Evolutionary conservation across 2,888 invertebrate species (phyloP), one percentile per base, ranked within the genome.

Genomic region (Pristionchus fissidentatus): DNA sequence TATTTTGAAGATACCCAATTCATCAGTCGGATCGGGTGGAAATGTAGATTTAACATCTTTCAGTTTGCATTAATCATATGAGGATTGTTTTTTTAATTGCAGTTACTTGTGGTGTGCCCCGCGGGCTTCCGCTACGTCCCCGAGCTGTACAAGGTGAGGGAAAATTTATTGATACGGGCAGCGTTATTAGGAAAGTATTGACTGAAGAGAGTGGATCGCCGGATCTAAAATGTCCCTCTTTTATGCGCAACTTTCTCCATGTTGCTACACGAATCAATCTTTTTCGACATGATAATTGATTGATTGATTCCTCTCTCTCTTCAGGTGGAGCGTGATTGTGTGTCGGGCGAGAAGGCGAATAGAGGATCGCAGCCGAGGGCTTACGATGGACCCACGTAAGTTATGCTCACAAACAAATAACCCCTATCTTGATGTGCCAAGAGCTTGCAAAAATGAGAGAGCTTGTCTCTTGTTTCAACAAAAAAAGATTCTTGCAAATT

Each of bases 291-390:
- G 46, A 46, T 29, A 3, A 26, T 55, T 55, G 22, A 22, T 22
- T n/a, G 55, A 55, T 15, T 55, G 55, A 15, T 22, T 22, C n/a
- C 10, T 55, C n/a, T n/a, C n/a, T 55, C 22, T 38, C 5, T 66
- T 19, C 84, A 85, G 26, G 89, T 89, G 1, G 85, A 87, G 29
- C 84, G 84, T 10, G 89, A 91, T 22, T 79, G 88, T 81, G 97
- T 97, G 8, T 94, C 95, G 79, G 95, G 95, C n/a, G 98, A 99
- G 93, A 96, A 96, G 91, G 94, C 94, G 89, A 95, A 96, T 75
- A 98, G 98, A 0, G 97, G 97, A n/a, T 96, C 96, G 3, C 91
- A 91, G 77, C 83, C 84, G 26, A 84, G 91, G 55, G 78, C 86
- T 26, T 88, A 90, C 7, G 88, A 89, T n/a, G 91, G 91, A 79